These are phyloP conservation scores for Erythrocercus mccallii DNA, from an alignment of 2,113 vertebrate genomes.

Conservation along the genomic window DNA sequence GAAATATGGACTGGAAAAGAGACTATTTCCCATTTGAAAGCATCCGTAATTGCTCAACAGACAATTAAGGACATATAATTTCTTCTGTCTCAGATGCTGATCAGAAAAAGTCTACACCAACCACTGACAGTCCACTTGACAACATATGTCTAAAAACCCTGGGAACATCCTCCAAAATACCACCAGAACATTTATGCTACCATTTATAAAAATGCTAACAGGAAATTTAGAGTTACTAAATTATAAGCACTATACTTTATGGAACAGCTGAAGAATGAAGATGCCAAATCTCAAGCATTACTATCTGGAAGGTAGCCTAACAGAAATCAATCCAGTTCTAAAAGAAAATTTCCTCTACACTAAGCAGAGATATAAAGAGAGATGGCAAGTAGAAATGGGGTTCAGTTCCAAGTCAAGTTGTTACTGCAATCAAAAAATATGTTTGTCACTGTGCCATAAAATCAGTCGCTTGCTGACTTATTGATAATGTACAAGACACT, in stretches of 20 bases:
- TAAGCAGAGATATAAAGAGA: neutral
- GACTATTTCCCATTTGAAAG: neutral
- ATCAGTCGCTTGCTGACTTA: neutral
- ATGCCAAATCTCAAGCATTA: neutral
- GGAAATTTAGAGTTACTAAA: neutral
- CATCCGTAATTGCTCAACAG: neutral
- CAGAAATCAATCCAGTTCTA: neutral
- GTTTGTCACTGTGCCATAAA: neutral
- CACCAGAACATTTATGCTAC: neutral
- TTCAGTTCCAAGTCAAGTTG: neutral
- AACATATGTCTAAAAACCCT: neutral
- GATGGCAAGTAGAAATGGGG: neutral
- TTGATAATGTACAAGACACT: neutral
- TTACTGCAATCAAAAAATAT: neutral
- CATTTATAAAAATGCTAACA: neutral
- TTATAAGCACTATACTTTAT: neutral
- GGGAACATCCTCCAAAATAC: neutral
- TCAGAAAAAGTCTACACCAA: neutral
- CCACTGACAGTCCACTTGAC: neutral
- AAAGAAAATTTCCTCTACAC: neutral
- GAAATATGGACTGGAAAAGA: neutral
- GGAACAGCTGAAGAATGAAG: neutral
- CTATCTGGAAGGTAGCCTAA: neutral
- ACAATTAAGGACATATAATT: neutral
- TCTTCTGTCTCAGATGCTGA: neutral